These are phyloP conservation scores for Orientallactaga bullata DNA, from an alignment of 2,113 vertebrate genomes.

Conservation along the genomic window DNA sequence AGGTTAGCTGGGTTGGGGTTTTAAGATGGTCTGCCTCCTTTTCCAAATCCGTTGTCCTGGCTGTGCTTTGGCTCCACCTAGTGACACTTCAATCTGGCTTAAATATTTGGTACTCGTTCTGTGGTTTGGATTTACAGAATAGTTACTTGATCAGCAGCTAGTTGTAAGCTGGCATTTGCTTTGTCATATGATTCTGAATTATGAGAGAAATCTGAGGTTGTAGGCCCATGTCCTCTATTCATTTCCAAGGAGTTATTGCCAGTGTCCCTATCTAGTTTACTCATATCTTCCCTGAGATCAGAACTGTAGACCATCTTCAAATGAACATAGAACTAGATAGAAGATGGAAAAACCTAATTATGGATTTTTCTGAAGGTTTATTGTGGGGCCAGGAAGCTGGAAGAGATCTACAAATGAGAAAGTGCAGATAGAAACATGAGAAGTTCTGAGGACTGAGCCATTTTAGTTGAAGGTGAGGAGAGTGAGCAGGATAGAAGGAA, in stretches of 20 bases:
- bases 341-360: not conserved
- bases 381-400: not conserved
- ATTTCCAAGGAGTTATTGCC: not conserved
- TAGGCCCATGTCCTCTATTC: not conserved
- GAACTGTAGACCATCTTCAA: not conserved
- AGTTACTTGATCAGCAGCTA: not conserved
- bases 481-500: not conserved
- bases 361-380: conserved; percentile 39
- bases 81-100: conserved; percentile 32
- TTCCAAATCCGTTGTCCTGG: not conserved
- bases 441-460: not conserved
- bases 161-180: not conserved
- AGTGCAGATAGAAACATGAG: not conserved
- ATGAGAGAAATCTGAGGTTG: not conserved
- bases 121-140: conserved; percentile 15
- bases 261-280: not conserved
- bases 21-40: not conserved
- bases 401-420: not conserved
- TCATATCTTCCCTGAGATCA: not conserved
- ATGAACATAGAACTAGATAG: not conserved
- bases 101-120: not conserved
- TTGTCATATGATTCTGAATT: conserved; percentile 35
- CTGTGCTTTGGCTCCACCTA: conserved; percentile 69
- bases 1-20: not conserved
- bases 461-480: not conserved